Evolutionary conservation across 2,797 vertebrate genomes (phyloP).

Genomic region (Poeciliopsis presidionis): DNA sequence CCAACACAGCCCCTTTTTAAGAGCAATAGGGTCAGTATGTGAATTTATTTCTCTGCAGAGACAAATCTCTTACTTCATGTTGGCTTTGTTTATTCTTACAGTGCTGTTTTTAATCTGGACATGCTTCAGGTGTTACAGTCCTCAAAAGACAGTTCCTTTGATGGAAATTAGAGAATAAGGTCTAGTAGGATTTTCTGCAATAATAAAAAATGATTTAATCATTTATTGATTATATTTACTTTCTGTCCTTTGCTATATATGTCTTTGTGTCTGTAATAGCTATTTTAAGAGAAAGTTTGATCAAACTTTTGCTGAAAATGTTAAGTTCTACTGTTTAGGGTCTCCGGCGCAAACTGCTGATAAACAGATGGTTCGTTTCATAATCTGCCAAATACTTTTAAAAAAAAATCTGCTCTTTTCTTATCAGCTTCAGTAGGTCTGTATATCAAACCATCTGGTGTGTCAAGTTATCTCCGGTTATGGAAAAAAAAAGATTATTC

Average conservation of each 20-base stretch:
- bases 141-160: not conserved
- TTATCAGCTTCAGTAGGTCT: not conserved
- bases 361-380: slow-evolving; percentile 6
- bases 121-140: not conserved
- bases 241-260: too few species aligned
- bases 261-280: not conserved
- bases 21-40: not conserved
- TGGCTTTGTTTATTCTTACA: not conserved
- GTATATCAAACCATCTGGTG: slow-evolving; percentile 6
- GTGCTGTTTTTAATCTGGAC: not conserved
- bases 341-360: not conserved
- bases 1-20: not conserved
- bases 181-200: not conserved
- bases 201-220: not conserved
- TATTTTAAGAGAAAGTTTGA: not conserved
- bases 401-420: not conserved
- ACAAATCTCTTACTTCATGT: not conserved
- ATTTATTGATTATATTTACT: not conserved
- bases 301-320: not conserved
- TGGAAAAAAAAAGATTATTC: not conserved
- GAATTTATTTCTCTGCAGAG: not conserved
- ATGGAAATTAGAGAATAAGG: not conserved
- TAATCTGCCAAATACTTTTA: slow-evolving; percentile 7
- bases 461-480: not conserved
- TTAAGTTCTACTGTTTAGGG: not conserved